A percentile compares a stretch with the other conserved stretches of the same genome.
phyloP scores from a whole-genome alignment of 2,797 vertebrate genomes.

The Poeciliopsis paucimaculata region DNA sequence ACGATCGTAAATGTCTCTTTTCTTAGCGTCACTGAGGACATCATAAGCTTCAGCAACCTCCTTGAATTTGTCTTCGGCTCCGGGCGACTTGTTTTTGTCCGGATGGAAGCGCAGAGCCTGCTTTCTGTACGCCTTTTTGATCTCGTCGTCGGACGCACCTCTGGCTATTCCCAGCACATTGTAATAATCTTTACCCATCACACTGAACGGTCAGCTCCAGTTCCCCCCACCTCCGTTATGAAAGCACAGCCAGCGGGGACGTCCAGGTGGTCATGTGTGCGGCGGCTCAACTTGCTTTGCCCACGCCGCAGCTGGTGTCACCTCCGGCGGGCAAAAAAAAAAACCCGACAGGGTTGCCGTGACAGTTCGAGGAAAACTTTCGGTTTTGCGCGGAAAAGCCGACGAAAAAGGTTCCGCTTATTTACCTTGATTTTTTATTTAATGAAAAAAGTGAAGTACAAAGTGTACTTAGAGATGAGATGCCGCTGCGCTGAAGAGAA shows the following conservation, averaged over 20 bases:
- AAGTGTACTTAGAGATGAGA: background rate
- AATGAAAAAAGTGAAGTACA: background rate
- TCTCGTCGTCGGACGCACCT: conserved; percentile 93
- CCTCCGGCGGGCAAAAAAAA: conserved; percentile 8
- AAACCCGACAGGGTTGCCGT: conserved; percentile 29
- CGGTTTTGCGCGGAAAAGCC: background rate
- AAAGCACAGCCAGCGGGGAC: conserved; percentile 22
- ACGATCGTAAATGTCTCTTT: conserved; percentile 95
- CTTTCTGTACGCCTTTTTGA: conserved; percentile 97
- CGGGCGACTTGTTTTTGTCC: conserved; percentile 96
- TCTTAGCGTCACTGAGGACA: conserved; percentile 95
- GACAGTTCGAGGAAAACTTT: conserved; percentile 1
- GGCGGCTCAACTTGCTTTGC: conserved; percentile 1
- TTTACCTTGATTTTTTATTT: background rate
- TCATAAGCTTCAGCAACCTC: conserved; percentile 98
- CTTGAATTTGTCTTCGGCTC: conserved; percentile 97
- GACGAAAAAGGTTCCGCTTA: background rate
- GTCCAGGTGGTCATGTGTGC: conserved; percentile 20
- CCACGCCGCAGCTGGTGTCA: conserved; percentile 28
- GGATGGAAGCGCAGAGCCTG: conserved; percentile 96
- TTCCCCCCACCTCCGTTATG: conserved; percentile 25
- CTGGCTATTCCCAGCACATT: conserved; percentile 92
- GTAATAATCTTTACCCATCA: conserved; percentile 99
- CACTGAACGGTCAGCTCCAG: conserved; percentile 32
- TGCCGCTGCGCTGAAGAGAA: conserved; percentile 1